A percentile compares a stretch with the other conserved stretches of the same genome.
Conservation (phyloP, 2,888 invertebrate genomes). For the Timandra comae region DNA sequence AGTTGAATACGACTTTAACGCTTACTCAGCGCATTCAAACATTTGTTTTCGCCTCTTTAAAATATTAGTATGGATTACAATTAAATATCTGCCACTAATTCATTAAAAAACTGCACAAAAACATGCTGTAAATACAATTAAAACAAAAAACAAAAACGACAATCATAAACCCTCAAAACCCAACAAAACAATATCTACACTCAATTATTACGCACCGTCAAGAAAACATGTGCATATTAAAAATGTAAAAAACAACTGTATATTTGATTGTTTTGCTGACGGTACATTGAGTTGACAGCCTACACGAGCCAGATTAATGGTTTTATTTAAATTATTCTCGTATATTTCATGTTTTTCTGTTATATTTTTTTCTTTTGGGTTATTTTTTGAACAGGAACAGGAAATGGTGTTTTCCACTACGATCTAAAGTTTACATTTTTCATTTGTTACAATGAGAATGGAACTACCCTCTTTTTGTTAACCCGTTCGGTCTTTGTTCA, state of each 20-base stretch:
- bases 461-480: too few species aligned
- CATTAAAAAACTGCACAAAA: too few species aligned
- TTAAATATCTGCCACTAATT: too few species aligned
- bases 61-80: too few species aligned
- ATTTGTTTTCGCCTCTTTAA: too few species aligned
- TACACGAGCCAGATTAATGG: constrained; percentile 68
- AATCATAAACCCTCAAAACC: too few species aligned
- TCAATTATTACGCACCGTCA: not conserved
- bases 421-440: constrained; percentile 52
- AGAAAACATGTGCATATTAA: constrained; percentile 5
- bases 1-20: too few species aligned
- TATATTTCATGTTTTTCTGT: constrained; percentile 53
- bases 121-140: too few species aligned
- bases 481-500: too few species aligned
- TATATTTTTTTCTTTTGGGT: constrained; percentile 39
- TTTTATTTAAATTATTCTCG: constrained; percentile 69
- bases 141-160: too few species aligned
- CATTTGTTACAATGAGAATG: too few species aligned
- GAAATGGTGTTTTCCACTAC: constrained; percentile 31
- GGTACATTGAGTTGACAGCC: constrained; percentile 45
- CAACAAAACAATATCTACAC: constrained; percentile 1
- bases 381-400: constrained; percentile 30
- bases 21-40: too few species aligned
- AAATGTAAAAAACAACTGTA: constrained; percentile 5
- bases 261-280: constrained; percentile 34